Evolutionary conservation across 1,140 invertebrate genomes (phyloP), one percentile per base, ranked within the genome.

Genomic region (Dendrolimus punctatus): DNA sequence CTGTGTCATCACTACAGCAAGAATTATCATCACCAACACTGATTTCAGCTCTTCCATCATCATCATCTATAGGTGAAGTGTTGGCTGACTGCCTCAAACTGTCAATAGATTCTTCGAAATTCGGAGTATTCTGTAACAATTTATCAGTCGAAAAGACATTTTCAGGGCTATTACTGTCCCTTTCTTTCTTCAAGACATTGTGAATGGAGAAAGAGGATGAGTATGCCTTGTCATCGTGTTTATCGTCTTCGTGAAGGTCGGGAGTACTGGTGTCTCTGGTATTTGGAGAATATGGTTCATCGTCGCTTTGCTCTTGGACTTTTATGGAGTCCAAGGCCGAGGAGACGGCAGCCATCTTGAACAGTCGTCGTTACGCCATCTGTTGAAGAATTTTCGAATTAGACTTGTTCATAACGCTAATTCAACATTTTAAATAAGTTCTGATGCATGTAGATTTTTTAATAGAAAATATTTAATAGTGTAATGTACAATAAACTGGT

Each of bases 1-100:
- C 91, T 2, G 91, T 92, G 56, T 91, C 91, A 59, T 92, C 90
- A 61, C 91, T 92, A 63, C 90, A 90, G 57, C 90, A 92, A 44
- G 89, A 90, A 40, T 87, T 87, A 46, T 89, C 85, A 46, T 81
- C 79, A 47, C 87, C 86, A 23, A 87, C 76, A 49, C 76, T 83
- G 10, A 80, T 87, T 58, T 79, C 81, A 10, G 75, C 73, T 64
- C 75, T 77, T 37, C 70, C 66, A 41, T 76, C 70, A 36, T 85
- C 80, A 39, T 83, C 76, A 7, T 85, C 79, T 2, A 76, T 60
- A 2, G 76, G 77, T 57, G 75, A 79, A 8, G 73, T 60, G 47
- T 74, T 80, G 40, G 68, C 75, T 4, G 76, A 23, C 23, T 23
- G 23, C 23, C 23, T 78, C 40, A 73, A 61, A 52, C 79, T 68